Percentiles rank a stretch among this genome's conserved stretches.
These are phyloP conservation scores for Grammomys surdaster DNA, from an alignment of 2,113 vertebrate species.

Conservation along the genomic window DNA sequence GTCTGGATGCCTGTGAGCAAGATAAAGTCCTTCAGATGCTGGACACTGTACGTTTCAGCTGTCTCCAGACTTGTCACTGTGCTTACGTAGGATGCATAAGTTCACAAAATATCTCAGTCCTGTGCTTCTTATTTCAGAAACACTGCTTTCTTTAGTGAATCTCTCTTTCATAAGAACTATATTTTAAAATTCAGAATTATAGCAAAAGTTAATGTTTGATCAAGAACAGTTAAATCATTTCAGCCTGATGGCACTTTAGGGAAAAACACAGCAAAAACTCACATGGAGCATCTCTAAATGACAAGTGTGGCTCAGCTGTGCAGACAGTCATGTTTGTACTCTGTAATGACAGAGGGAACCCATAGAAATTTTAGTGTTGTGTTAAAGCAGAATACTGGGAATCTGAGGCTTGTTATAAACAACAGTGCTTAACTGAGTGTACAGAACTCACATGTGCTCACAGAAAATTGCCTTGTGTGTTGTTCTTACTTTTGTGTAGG, in stretches of 20 bases:
- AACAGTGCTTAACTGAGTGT: fast-evolving
- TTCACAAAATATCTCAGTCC: neutral
- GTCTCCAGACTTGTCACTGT: fast-evolving
- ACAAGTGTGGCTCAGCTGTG: neutral
- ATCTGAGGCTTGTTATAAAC: neutral
- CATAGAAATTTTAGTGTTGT: neutral
- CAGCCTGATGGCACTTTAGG: neutral
- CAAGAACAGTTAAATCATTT: neutral
- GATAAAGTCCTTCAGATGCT: slow-evolving; percentile 99
- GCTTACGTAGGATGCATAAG: neutral
- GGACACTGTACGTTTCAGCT: slow-evolving; percentile 92
- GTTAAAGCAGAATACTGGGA: neutral
- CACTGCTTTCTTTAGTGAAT: neutral
- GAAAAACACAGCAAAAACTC: neutral
- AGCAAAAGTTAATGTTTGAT: neutral
- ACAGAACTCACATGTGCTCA: fast-evolving
- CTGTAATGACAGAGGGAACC: neutral
- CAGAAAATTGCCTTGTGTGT: neutral
- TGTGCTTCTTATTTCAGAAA: neutral
- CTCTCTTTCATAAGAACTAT: neutral
- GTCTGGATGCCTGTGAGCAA: slow-evolving; percentile 97
- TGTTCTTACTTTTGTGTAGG: neutral
- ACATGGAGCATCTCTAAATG: neutral
- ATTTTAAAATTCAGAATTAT: neutral
- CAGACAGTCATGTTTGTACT: neutral